A percentile compares a stretch with the other conserved stretches of the same genome.
Evolutionary conservation across 2,888 invertebrate genomes (phyloP).

Genomic region (Xylocampa areola): DNA sequence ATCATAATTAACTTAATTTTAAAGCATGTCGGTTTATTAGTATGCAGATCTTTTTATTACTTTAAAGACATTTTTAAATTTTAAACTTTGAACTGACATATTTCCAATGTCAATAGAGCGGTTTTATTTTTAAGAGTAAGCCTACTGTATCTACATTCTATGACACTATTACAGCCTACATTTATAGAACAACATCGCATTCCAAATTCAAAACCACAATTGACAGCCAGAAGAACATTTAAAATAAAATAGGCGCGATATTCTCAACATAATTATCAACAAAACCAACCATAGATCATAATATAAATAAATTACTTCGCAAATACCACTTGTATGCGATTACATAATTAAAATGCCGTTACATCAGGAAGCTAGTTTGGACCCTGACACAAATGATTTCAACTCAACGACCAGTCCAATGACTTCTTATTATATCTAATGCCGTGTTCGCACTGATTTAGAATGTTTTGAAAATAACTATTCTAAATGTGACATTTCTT

Average conservation of each 20-base stretch:
- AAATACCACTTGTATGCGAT: conserved; percentile 11
- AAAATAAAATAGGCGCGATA: neutral
- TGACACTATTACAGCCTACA: too few species aligned
- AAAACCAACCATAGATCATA: too few species aligned
- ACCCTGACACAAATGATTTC: conserved; percentile 46
- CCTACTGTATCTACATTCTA: too few species aligned
- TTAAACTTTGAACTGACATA: too few species aligned
- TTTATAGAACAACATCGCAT: too few species aligned
- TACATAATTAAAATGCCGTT: conserved; percentile 32
- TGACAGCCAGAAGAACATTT: neutral
- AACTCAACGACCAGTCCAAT: conserved; percentile 11
- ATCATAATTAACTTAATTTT: too few species aligned
- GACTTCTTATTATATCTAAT: conserved; percentile 22
- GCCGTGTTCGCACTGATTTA: conserved; percentile 10
- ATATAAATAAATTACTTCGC: neutral
- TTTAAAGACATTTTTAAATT: too few species aligned
- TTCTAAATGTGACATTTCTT: too few species aligned
- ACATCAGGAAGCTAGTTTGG: conserved; percentile 40
- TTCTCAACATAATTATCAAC: neutral
- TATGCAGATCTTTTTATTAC: too few species aligned
- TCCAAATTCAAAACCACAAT: neutral
- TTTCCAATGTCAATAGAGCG: too few species aligned
- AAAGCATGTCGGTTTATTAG: too few species aligned
- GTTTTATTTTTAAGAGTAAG: too few species aligned
- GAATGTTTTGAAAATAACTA: neutral